These are phyloP conservation scores for Pyrocoelia pectoralis DNA, from an alignment of 2,888 invertebrate genomes.

Conservation along the genomic window DNA sequence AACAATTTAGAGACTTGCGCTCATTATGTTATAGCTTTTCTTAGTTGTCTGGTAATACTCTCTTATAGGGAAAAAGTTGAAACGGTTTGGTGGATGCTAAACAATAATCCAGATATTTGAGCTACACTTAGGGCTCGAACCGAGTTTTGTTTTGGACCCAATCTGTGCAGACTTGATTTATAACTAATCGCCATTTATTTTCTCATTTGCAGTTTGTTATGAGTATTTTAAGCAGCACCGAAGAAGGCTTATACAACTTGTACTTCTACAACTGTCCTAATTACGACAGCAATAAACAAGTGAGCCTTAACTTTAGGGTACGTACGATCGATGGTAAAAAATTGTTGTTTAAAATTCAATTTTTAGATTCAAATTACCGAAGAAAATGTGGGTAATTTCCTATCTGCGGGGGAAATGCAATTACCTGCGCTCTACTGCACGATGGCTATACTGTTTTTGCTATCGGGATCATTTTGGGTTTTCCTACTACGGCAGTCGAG, in stretches of 20 bases:
- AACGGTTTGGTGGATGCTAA: too few species aligned
- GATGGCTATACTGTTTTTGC: constrained; percentile 88
- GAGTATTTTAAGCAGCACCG: constrained; percentile 74
- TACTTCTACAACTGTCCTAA: constrained; percentile 95
- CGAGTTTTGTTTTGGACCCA: too few species aligned
- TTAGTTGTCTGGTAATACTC: too few species aligned
- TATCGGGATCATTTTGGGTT: constrained; percentile 93
- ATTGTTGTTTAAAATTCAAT: background rate
- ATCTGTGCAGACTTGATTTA: background rate
- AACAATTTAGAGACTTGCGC: too few species aligned
- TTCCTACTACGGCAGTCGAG: constrained; percentile 76
- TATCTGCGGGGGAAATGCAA: constrained; percentile 97
- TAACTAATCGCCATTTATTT: constrained; percentile 14
- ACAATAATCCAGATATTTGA: too few species aligned
- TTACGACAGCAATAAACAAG: constrained; percentile 61
- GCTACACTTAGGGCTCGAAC: too few species aligned
- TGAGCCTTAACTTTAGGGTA: constrained; percentile 76
- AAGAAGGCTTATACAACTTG: constrained; percentile 93
- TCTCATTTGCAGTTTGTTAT: constrained; percentile 75
- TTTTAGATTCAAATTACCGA: constrained; percentile 84
- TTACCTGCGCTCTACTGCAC: constrained; percentile 91
- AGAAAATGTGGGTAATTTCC: constrained; percentile 86
- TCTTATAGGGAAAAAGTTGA: too few species aligned
- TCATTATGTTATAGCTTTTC: too few species aligned
- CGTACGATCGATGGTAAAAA: constrained; percentile 55